A percentile compares a stretch with the other conserved stretches of the same genome.
phyloP scores from a whole-genome alignment of 1,140 invertebrate species.

The Calephelis nemesis region DNA sequence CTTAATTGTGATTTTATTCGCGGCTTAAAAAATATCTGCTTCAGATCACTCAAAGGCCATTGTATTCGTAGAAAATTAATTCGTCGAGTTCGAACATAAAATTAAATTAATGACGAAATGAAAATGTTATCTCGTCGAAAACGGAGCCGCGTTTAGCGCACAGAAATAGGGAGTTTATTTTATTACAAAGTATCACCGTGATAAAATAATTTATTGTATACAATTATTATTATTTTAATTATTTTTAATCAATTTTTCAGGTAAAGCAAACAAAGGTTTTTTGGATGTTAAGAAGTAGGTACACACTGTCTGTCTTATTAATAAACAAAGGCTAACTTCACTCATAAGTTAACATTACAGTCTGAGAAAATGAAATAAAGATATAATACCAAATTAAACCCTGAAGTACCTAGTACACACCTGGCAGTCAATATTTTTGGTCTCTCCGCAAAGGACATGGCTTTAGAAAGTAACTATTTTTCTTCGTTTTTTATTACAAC shows the following conservation, averaged over 20 bases:
- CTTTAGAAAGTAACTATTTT: too few species aligned
- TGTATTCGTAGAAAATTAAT: conserved; percentile 26
- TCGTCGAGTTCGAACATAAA: conserved; percentile 27
- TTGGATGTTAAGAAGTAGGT: too few species aligned
- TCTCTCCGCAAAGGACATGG: too few species aligned
- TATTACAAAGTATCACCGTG: conserved; percentile 2
- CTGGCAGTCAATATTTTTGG: too few species aligned
- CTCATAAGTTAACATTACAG: too few species aligned
- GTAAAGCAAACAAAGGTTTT: not conserved
- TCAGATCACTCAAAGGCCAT: conserved; percentile 10
- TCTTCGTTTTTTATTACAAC: too few species aligned
- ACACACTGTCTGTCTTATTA: too few species aligned
- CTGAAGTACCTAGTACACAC: too few species aligned
- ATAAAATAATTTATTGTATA: not conserved
- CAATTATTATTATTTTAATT: not conserved
- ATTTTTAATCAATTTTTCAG: not conserved
- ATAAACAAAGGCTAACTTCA: too few species aligned
- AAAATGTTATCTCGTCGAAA: conserved; percentile 21
- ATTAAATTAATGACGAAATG: conserved; percentile 24
- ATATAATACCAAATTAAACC: too few species aligned
- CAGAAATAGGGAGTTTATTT: conserved; percentile 17
- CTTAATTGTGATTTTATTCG: not conserved
- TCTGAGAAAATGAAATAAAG: too few species aligned
- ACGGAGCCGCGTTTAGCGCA: conserved; percentile 18
- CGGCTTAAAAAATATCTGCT: conserved; percentile 25